phyloP scores from a whole-genome alignment of 2,888 invertebrate species.

The Archips crataeganus region DNA sequence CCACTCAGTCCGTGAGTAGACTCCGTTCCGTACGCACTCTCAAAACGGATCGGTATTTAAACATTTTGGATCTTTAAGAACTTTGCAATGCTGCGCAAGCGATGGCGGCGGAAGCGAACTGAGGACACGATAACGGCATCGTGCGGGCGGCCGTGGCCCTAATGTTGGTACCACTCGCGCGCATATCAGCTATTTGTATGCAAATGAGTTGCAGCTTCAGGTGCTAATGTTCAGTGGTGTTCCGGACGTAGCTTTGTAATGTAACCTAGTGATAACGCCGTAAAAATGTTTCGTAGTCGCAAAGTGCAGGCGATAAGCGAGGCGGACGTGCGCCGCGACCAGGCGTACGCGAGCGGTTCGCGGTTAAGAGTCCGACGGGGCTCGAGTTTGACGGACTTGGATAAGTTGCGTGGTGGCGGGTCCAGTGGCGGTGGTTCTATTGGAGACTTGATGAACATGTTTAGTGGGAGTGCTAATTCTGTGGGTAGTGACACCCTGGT shows the following conservation, averaged over 20 bases:
- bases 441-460: constrained; percentile 93
- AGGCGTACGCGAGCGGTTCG: constrained; percentile 83
- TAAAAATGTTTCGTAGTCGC: constrained; percentile 72
- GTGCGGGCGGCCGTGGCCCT: constrained; percentile 84
- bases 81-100: constrained; percentile 66
- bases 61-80: constrained; percentile 50
- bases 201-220: constrained; percentile 68
- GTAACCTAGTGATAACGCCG: constrained; percentile 50
- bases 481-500: constrained; percentile 90
- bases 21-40: constrained; percentile 73
- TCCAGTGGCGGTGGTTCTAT: constrained; percentile 87
- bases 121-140: constrained; percentile 76
- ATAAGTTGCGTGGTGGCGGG: constrained; percentile 85
- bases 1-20: constrained; percentile 75
- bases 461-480: constrained; percentile 90
- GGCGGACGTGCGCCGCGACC: constrained; percentile 83
- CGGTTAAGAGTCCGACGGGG: constrained; percentile 88
- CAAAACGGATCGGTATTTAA: constrained; percentile 54
- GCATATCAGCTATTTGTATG: constrained; percentile 77
- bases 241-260: constrained; percentile 59
- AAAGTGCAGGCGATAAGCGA: constrained; percentile 78
- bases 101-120: constrained; percentile 71
- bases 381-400: constrained; percentile 90
- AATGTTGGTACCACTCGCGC: constrained; percentile 66
- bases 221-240: constrained; percentile 68